Base-by-base conservation (phyloP, 1,140 invertebrate genomes). In the Brachionus paranguensis region DNA sequence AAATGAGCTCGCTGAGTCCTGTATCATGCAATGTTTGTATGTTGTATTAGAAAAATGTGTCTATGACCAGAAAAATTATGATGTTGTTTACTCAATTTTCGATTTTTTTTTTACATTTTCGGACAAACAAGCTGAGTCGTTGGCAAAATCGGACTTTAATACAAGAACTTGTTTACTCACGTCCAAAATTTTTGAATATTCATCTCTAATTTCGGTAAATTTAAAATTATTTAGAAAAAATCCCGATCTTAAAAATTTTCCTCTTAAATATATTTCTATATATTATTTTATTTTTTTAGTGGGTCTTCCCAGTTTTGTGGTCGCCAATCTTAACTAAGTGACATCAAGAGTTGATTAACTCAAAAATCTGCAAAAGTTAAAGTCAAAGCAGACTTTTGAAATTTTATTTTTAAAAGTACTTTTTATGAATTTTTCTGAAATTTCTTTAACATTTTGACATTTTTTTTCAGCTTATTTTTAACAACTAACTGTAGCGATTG, bases 71-170 rank as follows among this genome's bases (percentile, higher is more conserved):
- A 41, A 60, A n/a, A 20, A 14, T 12, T 20, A 41, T 37, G 78
- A 81, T 64, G 10, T 64, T 24, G 17, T 81, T 5, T 64, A 81
- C 33, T 81, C 78, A 27, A 81, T 81, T 68, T 10, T 81, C 11
- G 64, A 81, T 41, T 10, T 81, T 2, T 64, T 81, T 12, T 68
- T 45, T 68, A 47, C 78, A 5, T 81, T 81, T 24, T 27, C 78
- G 12, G 43, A 64, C 41, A 81, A 81, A 24, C 33, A 81, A 45
- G 43, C 33, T 11, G 78, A 81, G 41, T 45, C 20, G 1, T 43
- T 81, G 33, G 53, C 41, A 6, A 68, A 81, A 64, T 81, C 78
- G 3, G 78, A 81, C 53, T 81, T 81, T 68, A 81, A 81, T 81
- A 64, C 78, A 33, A 60, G 64, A 41, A 81, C 78, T 60, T 81